These are phyloP conservation scores for Cepphus grylle DNA, from an alignment of 2,113 vertebrate species.

Conservation along the genomic window DNA sequence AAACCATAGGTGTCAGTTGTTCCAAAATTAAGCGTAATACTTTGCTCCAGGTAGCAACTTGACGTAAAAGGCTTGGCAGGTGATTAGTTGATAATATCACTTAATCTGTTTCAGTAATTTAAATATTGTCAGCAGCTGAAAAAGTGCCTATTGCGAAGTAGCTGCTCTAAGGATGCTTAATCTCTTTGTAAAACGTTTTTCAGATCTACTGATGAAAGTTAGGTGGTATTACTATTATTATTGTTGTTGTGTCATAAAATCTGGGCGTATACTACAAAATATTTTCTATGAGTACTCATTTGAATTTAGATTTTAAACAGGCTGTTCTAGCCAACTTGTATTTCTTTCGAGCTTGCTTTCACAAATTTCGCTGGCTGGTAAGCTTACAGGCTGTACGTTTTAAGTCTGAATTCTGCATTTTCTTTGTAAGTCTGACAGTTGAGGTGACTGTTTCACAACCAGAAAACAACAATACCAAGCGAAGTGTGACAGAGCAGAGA, in stretches of 20 bases:
- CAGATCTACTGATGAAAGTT: slow-evolving; percentile 58
- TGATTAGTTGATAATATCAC: slow-evolving; percentile 39
- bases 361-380: not conserved
- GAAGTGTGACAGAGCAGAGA: not conserved
- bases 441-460: not conserved
- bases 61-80: slow-evolving; percentile 24
- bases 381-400: not conserved
- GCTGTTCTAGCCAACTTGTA: not conserved
- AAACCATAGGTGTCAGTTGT: slow-evolving; percentile 13
- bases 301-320: slow-evolving; percentile 36
- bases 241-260: slow-evolving; percentile 48
- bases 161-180: slow-evolving; percentile 32
- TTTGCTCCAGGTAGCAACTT: slow-evolving; percentile 41
- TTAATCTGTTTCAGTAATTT: slow-evolving; percentile 32
- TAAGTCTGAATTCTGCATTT: not conserved
- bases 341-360: slow-evolving; percentile 1
- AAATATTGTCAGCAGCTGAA: slow-evolving; percentile 51
- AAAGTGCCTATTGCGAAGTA: slow-evolving; percentile 18
- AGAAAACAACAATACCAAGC: not conserved
- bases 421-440: not conserved
- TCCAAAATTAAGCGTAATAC: slow-evolving; percentile 18
- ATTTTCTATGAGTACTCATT: slow-evolving; percentile 46
- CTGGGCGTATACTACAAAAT: slow-evolving; percentile 32
- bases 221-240: slow-evolving; percentile 21
- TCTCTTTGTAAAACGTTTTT: slow-evolving; percentile 11